Base-by-base conservation (phyloP, 2,113 vertebrate genomes). In the Xenopus laevis region DNA sequence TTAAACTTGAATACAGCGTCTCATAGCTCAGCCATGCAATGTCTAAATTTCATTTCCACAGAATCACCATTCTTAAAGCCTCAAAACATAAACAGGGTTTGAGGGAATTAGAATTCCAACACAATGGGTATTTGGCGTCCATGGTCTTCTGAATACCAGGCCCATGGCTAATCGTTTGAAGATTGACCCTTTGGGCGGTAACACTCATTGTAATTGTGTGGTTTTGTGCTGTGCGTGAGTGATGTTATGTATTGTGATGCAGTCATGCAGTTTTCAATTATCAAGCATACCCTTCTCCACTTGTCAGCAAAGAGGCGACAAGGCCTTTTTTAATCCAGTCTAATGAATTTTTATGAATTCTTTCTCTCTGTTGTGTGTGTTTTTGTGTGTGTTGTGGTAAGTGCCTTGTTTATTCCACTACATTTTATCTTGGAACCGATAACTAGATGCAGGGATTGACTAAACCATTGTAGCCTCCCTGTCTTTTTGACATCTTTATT, bases 251-350 rank as follows among this genome's bases (percentile, higher is more conserved):
- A 93, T 95, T 95, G 91, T 87, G 87, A 89, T 82, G 86, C 89
- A 92, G 83, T 94, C 92, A 92, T 84, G 93, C 92, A 7, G 86
- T 11, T 21, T 72, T 86, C 95, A 93, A 96, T 93, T 89, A 86
- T 79, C 78, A 79, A 76, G 72, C 81, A 64, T 76, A 69, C 46
- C 58, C 65, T 82, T 79, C 80, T 80, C 76, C 74, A 79, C 81
- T 83, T 69, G 74, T 76, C 74, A 63, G 27, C 74, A 68, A 46
- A 63, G 46, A 76, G 73, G 53, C 44, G 72, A 75, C 73, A 68
- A 68, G 58, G 30, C 67, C 20, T 59, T 60, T 76, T 76, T 76
- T 4, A 3, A 63, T 70, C 53, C 23, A 55, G 17, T 68, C 58
- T 69, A 76, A 70, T 76, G 67, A 70, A 76, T 70, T 63, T 69